Conservation (phyloP, 1,140 invertebrate species). For the Medauroidea extradentata region DNA sequence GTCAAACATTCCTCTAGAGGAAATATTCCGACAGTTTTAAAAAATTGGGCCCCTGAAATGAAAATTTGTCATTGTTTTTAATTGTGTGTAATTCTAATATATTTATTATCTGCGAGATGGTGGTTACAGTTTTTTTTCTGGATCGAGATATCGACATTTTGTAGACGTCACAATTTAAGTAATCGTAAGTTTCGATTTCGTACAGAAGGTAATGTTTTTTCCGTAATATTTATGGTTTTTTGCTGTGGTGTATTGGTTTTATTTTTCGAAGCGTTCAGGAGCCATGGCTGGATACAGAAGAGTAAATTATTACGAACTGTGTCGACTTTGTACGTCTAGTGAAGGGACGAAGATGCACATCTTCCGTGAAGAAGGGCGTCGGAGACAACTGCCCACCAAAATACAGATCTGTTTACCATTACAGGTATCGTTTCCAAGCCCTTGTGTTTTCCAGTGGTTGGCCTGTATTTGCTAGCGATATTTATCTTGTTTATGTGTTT, state of each 20-base stretch:
- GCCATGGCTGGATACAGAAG: conserved; percentile 58
- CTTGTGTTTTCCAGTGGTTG: no score
- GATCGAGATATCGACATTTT: no score
- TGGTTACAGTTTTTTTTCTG: no score
- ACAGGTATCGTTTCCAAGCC: conserved; percentile 43
- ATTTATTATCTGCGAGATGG: no score
- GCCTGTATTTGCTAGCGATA: no score
- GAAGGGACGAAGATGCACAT: conserved; percentile 60
- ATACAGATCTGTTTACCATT: conserved; percentile 59
- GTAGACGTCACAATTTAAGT: conserved; percentile 4
- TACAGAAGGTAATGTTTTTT: conserved; percentile 10
- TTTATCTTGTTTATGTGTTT: no score
- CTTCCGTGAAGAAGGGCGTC: conserved; percentile 58
- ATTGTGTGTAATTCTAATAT: no score
- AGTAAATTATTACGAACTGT: conserved; percentile 66
- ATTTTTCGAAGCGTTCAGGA: neutral
- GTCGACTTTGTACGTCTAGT: conserved; percentile 61
- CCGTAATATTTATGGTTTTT: conserved; percentile 4
- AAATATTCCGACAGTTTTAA: no score
- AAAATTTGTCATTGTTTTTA: no score
- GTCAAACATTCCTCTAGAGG: no score
- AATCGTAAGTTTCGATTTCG: neutral
- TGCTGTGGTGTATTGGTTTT: neutral
- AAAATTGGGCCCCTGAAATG: no score
- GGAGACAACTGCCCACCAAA: conserved; percentile 57